Base-by-base conservation (phyloP, 2,113 vertebrate species). In the Mohoua ochrocephala region DNA sequence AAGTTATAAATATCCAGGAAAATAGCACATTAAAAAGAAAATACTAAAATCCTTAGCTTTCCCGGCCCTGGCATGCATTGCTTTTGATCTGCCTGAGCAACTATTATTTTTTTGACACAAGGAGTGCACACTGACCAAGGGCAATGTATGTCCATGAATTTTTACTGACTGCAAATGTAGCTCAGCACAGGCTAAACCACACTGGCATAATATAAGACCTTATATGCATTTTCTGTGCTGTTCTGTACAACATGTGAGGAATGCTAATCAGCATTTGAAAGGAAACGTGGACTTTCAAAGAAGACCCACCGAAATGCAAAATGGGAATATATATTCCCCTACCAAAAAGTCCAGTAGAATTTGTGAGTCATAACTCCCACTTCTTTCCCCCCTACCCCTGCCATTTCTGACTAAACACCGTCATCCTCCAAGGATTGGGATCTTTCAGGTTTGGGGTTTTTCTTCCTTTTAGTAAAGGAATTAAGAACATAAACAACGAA, bases 261-360 rank as follows among this genome's bases (percentile, higher is more conserved):
- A 97, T 97, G 83, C 90, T 97, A 95, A 97, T 94, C 84, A 96
- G 76, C 59, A n/a, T 70, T 39, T 92, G 97, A 96, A 97, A 96
- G 81, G 59, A 68, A 89, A 86, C 0, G 11, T 47, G 44, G 68
- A 50, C 65, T 96, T 91, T 85, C 84, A 93, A 93, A 95, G 79
- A 85, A 35, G 84, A 83, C 57, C 53, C 78, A 94, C 73, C 28
- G 0, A 96, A 95, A 95, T 39, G 31, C 49, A 64, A 84, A 95
- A 81, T 64, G 78, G 64, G 53, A 79, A 93, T 92, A 60, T 15
- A 24, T 71, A 75, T 91, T 84, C 47, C 63, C 67, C 54, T 71
- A 71, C 26, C 67, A 84, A 73, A 59, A 85, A 37, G 93, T 73
- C 80, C 80, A 93, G 35, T 15, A 68, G 35, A 81, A 77, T 52